These are phyloP conservation scores for Oreochromis niloticus DNA, from an alignment of 2,113 vertebrate genomes.

Conservation along the genomic window DNA sequence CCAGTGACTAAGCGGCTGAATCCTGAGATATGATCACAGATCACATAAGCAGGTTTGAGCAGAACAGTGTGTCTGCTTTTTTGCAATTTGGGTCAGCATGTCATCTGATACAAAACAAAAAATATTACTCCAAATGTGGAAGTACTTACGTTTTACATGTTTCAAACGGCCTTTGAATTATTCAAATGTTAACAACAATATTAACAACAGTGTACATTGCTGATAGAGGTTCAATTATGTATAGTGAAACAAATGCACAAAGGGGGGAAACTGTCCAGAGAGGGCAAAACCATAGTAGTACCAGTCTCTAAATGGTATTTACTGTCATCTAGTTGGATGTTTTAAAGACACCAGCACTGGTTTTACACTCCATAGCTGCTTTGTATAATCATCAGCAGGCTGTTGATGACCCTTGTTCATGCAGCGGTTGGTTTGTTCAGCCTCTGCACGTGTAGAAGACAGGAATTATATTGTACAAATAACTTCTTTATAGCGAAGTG, in stretches of 20 bases:
- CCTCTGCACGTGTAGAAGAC: not conserved
- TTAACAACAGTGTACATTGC: not conserved
- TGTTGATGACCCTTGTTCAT: not conserved
- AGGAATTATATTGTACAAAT: not conserved
- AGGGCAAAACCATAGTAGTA: not conserved
- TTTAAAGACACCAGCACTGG: not conserved
- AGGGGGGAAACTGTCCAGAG: not conserved
- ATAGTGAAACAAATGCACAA: not conserved
- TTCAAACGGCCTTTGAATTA: not conserved
- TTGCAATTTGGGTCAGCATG: not conserved
- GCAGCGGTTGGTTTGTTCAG: not conserved
- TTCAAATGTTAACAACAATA: not conserved
- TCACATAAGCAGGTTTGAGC: not conserved
- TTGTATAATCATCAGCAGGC: not conserved
- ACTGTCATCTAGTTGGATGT: not conserved
- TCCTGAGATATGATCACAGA: not conserved
- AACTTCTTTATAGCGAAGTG: not conserved
- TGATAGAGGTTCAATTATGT: not conserved
- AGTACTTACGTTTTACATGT: not conserved
- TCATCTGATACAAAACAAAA: not conserved
- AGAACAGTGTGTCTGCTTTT: not conserved
- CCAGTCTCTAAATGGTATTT: not conserved
- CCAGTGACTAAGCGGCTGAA: not conserved
- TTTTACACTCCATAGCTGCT: not conserved
- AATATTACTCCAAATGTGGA: not conserved